Evolutionary conservation across 2,113 vertebrate genomes (phyloP), one percentile per base, ranked within the genome.

Genomic region (Lagopus muta): DNA sequence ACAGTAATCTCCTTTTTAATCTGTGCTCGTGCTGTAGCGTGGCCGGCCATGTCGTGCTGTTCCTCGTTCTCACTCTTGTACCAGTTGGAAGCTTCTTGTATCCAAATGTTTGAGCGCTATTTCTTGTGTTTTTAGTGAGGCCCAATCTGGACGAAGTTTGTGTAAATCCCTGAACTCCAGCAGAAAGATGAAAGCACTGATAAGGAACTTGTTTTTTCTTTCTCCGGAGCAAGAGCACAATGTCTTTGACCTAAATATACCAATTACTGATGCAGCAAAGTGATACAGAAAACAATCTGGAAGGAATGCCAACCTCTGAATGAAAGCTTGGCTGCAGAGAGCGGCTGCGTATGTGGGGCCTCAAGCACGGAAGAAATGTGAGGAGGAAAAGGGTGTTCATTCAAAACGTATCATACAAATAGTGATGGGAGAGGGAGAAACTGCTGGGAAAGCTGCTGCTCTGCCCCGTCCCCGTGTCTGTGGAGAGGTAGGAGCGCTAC

Each of bases 181-280:
- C 5, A 0, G 75, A 89, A 89, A 95, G 85, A 95, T 92, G 52
- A 94, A 94, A 91, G 88, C 52, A 80, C 88, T 70, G 92, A 89
- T 95, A 70, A 89, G 65, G 42, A 93, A 58, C 55, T 94, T 77
- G 71, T 4, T 61, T 90, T 92, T 79, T 75, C 81, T 92, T 75
- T 93, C 73, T 92, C 87, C 11, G 4, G 8, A 95, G 71, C 62
- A 34, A 43, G 40, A 92, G 77, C 32, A 2, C 73, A 79, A 54
- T 92, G 73, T 81, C 89, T 93, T 94, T 92, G 96, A 96, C 92
- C 92, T 96, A 86, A 95, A 93, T 94, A 75, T 92, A 86, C 95
- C 89, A 95, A 88, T 95, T 97, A 94, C 62, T 86, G 93, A 81
- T 50, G 62, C 45, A 88, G 76, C 84, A 73, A 90, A 85, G 82